Evolutionary conservation across 2,888 invertebrate species (phyloP).

Genomic region (Melieria crassipennis): DNA sequence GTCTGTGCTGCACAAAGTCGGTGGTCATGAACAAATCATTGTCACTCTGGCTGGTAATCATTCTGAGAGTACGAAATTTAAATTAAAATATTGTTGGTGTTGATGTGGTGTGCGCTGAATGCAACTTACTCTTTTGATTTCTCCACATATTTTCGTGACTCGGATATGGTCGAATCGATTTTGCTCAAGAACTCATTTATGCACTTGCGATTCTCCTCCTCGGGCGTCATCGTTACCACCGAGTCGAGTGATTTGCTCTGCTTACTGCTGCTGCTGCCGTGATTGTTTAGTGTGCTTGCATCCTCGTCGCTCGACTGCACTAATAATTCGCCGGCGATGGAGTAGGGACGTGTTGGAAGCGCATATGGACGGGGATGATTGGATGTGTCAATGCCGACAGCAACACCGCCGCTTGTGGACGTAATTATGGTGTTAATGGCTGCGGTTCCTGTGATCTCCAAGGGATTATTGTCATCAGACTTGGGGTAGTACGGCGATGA

Average conservation of each 20-base stretch:
- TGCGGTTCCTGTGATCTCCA: slow-evolving; percentile 43
- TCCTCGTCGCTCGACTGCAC: slow-evolving; percentile 52
- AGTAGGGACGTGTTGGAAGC: slow-evolving; percentile 69
- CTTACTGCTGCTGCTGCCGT: slow-evolving; percentile 54
- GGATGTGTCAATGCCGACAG: slow-evolving; percentile 30
- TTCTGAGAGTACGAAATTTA: slow-evolving; percentile 44
- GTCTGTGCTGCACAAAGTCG: slow-evolving; percentile 55
- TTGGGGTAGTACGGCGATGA: slow-evolving; percentile 73
- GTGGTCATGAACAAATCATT: slow-evolving; percentile 58
- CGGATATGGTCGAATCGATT: slow-evolving; percentile 85
- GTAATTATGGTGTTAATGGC: slow-evolving; percentile 22
- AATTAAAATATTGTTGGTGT: slow-evolving; percentile 15
- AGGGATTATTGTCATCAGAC: slow-evolving; percentile 62
- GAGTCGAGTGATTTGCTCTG: slow-evolving; percentile 67
- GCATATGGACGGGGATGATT: slow-evolving; percentile 54
- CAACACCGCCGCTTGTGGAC: slow-evolving; percentile 25
- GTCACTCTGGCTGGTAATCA: slow-evolving; percentile 62
- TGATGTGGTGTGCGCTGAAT: background rate
- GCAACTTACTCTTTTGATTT: slow-evolving; percentile 84
- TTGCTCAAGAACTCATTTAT: slow-evolving; percentile 84
- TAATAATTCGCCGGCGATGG: slow-evolving; percentile 67
- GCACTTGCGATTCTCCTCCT: slow-evolving; percentile 79
- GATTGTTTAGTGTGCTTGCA: slow-evolving; percentile 49
- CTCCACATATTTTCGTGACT: slow-evolving; percentile 84
- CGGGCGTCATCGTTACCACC: slow-evolving; percentile 70